A percentile compares a stretch with the other conserved stretches of the same genome.
These are phyloP conservation scores for Etheostoma cragini DNA, from an alignment of 2,113 vertebrate genomes.

Conservation along the genomic window DNA sequence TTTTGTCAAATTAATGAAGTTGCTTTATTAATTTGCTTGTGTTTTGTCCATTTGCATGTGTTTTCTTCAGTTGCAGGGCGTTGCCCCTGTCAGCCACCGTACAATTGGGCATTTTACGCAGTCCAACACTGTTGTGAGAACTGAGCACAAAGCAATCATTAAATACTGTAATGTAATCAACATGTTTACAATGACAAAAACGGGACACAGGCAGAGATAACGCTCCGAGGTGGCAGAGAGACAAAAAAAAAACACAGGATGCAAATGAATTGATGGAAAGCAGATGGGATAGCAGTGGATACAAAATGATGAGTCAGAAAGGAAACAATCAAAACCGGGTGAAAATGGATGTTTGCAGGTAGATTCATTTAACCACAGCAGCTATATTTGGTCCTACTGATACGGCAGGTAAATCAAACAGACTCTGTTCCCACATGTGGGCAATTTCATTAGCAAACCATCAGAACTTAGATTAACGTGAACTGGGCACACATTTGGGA, in stretches of 20 bases:
- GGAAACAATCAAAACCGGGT: conserved; percentile 59
- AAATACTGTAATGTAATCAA: background rate
- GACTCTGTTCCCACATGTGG: conserved; percentile 50
- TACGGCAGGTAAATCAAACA: conserved; percentile 70
- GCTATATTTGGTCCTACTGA: conserved; percentile 49
- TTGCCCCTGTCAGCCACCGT: too few species aligned
- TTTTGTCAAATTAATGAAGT: too few species aligned
- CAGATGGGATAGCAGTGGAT: background rate
- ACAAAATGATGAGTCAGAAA: conserved; percentile 53
- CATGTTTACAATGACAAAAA: background rate
- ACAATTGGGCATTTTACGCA: background rate
- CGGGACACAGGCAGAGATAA: background rate
- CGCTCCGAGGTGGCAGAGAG: background rate
- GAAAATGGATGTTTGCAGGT: conserved; percentile 26
- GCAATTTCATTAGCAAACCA: conserved; percentile 48
- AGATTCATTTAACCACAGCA: conserved; percentile 40
- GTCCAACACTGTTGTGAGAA: background rate
- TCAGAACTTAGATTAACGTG: conserved; percentile 25
- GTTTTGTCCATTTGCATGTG: too few species aligned
- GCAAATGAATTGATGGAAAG: conserved; percentile 6
- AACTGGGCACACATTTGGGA: background rate
- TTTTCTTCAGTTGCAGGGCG: too few species aligned
- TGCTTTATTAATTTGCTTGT: too few species aligned
- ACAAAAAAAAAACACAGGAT: background rate
- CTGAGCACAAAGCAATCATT: background rate